phyloP scores from a whole-genome alignment of 92 coral and sea anemone species.

The Parazoanthus swiftii region DNA sequence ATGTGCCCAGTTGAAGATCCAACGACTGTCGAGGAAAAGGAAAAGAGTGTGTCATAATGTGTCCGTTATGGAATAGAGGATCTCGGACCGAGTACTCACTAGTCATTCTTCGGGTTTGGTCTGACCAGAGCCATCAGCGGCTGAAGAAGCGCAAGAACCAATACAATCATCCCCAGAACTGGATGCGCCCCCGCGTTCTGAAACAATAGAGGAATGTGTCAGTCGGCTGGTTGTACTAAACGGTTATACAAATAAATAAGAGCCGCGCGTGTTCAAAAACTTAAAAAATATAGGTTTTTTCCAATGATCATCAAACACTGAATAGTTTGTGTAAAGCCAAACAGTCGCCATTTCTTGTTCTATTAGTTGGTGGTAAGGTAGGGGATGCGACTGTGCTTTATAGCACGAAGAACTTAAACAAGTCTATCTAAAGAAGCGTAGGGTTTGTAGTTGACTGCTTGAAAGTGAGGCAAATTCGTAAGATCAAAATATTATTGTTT shows the following conservation, averaged over 20 bases:
- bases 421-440: too few species aligned
- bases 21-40: neutral
- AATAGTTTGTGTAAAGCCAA: too few species aligned
- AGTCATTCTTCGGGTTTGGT: neutral
- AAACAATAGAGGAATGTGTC: neutral
- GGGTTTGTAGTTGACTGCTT: neutral
- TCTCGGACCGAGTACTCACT: neutral
- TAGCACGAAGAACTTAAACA: neutral
- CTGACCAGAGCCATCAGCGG: constrained; percentile 2
- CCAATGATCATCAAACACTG: too few species aligned
- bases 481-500: too few species aligned
- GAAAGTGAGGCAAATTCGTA: neutral
- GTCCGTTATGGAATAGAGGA: neutral
- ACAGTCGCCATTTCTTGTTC: too few species aligned
- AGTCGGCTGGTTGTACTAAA: neutral
- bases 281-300: too few species aligned
- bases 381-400: neutral
- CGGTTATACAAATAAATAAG: too few species aligned
- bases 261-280: too few species aligned
- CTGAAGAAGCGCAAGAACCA: neutral
- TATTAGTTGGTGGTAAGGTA: neutral
- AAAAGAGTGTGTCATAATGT: neutral
- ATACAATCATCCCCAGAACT: neutral
- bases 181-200: constrained; percentile 1
- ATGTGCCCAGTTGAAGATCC: constrained; percentile 5